Percentiles rank a stretch among this genome's conserved stretches.
Conservation (phyloP, 1,140 invertebrate genomes). For the Drosophila kohkoa region DNA sequence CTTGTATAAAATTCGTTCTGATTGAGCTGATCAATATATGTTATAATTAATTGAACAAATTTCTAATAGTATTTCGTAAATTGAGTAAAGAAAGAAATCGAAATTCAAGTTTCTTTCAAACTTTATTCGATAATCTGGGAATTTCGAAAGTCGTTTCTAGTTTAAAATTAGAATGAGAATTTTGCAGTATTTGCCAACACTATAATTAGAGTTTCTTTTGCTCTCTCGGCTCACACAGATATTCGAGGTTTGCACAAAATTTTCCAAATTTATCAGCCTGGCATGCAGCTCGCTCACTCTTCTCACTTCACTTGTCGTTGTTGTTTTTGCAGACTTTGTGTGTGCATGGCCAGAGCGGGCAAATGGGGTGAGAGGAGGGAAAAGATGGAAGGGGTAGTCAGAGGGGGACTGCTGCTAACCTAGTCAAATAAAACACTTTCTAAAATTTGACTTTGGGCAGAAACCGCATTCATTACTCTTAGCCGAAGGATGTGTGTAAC, state of each 20-base stretch:
- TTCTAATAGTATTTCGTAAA: too few relatives aligned
- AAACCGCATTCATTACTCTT: conserved; percentile 84
- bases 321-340: conserved; percentile 10
- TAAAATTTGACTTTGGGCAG: conserved; percentile 83
- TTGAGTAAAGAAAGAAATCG: too few relatives aligned
- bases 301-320: not conserved
- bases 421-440: conserved; percentile 84
- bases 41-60: too few relatives aligned
- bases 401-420: conserved; percentile 50
- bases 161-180: too few relatives aligned
- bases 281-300: not conserved
- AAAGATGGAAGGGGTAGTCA: not conserved
- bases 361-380: not conserved
- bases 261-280: conserved; percentile 4
- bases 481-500: conserved; percentile 69
- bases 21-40: too few relatives aligned
- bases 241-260: conserved; percentile 8
- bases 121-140: too few relatives aligned
- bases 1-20: too few relatives aligned
- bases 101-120: too few relatives aligned
- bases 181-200: conserved; percentile 12
- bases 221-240: not conserved
- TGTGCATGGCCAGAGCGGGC: conserved; percentile 9
- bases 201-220: not conserved
- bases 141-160: too few relatives aligned